Percentiles rank a stretch among this genome's conserved stretches.
Evolutionary conservation across 2,797 vertebrate species (phyloP).

Genomic region (Apogon talboti): DNA sequence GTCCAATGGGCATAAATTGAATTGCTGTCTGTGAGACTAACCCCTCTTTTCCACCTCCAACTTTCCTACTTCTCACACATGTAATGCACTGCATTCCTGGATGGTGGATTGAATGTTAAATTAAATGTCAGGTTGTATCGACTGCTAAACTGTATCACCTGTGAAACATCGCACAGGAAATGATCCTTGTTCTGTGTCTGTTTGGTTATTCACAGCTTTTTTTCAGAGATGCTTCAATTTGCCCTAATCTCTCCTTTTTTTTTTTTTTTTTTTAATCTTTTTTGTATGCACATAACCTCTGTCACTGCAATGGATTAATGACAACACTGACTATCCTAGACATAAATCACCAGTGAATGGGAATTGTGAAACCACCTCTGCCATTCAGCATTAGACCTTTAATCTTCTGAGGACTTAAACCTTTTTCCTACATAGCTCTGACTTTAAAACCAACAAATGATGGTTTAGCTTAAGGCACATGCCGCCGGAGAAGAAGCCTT

Average conservation of each 20-base stretch:
- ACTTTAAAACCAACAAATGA: conserved; percentile 34
- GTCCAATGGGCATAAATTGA: conserved; percentile 40
- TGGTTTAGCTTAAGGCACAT: conserved; percentile 24
- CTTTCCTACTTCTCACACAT: conserved; percentile 28
- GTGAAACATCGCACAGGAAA: conserved; percentile 43
- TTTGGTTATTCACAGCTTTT: conserved; percentile 42
- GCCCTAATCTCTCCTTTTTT: conserved; percentile 38
- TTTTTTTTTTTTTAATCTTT: background rate
- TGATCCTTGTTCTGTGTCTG: conserved; percentile 16
- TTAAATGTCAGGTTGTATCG: conserved; percentile 43
- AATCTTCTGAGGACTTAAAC: conserved; percentile 52
- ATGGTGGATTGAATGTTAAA: conserved; percentile 41
- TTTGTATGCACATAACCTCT: conserved; percentile 41
- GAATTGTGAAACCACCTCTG: conserved; percentile 59
- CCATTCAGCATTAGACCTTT: conserved; percentile 66
- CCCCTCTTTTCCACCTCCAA: conserved; percentile 1
- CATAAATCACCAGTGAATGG: conserved; percentile 58
- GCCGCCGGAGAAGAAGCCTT: conserved; percentile 17
- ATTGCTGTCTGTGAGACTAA: conserved; percentile 12
- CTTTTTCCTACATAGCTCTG: conserved; percentile 17
- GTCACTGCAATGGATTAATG: conserved; percentile 60
- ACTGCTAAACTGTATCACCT: conserved; percentile 44
- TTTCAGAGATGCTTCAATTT: conserved; percentile 51
- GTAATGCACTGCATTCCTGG: conserved; percentile 11
- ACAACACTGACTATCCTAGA: conserved; percentile 51